phyloP scores from a whole-genome alignment of 2,888 invertebrate genomes.

The Apamea monoglypha region DNA sequence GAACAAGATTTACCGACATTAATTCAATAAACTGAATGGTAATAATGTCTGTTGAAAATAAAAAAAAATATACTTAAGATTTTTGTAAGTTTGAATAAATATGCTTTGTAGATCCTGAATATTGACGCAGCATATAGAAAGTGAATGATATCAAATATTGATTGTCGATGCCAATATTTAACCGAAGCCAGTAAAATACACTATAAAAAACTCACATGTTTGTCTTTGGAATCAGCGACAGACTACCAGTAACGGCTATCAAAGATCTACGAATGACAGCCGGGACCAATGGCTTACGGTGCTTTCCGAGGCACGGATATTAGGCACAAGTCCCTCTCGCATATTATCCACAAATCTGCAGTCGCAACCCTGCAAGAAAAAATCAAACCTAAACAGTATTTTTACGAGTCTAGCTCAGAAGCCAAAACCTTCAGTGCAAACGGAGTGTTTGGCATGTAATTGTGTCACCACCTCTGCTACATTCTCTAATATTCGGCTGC shows the following conservation, averaged over 20 bases:
- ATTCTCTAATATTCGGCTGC: constrained; percentile 68
- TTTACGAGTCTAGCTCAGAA: not conserved
- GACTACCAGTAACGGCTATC: not conserved
- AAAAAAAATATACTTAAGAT: constrained; percentile 10
- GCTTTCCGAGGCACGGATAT: not conserved
- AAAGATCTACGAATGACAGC: not conserved
- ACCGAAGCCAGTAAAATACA: not conserved
- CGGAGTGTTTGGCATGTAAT: constrained; percentile 41
- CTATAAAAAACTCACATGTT: not conserved
- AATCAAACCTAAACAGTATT: not conserved
- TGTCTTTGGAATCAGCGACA: not conserved
- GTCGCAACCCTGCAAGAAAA: not conserved
- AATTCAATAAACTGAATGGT: constrained; percentile 41
- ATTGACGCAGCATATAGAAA: not conserved
- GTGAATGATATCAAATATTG: not conserved
- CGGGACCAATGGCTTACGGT: not conserved
- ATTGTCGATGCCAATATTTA: not conserved
- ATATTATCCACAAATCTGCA: not conserved
- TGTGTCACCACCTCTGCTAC: constrained; percentile 47
- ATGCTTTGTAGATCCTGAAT: constrained; percentile 7
- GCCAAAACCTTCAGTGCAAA: constrained; percentile 9
- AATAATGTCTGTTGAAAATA: constrained; percentile 10
- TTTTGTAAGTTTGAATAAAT: constrained; percentile 12
- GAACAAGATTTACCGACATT: constrained; percentile 50
- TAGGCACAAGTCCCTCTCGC: not conserved